Evolutionary conservation across 2,113 vertebrate genomes (phyloP).

Genomic region (Takifugu flavidus): DNA sequence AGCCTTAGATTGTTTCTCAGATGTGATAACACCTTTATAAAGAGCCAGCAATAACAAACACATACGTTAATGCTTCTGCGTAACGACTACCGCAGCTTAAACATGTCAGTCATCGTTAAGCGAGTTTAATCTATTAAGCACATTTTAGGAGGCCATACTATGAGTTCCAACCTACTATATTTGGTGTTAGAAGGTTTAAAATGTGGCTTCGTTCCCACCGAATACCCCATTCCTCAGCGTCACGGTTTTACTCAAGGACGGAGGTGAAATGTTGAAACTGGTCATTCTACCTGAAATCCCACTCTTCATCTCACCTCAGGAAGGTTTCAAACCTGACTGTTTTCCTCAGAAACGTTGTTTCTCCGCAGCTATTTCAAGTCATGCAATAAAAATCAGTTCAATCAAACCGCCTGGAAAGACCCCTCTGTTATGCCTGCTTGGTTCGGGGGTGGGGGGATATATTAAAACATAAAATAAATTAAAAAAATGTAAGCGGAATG

Average conservation of each 20-base stretch:
- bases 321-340: slow-evolving; percentile 51
- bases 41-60: slow-evolving; percentile 50
- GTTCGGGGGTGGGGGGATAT: too few species aligned
- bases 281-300: slow-evolving; percentile 62
- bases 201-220: not conserved
- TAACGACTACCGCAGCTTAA: slow-evolving; percentile 13
- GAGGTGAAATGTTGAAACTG: slow-evolving; percentile 10
- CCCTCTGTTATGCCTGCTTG: not conserved
- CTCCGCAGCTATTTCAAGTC: slow-evolving; percentile 66
- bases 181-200: slow-evolving; percentile 3
- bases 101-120: slow-evolving; percentile 1
- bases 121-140: slow-evolving; percentile 18
- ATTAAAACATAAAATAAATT: too few species aligned
- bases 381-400: slow-evolving; percentile 77
- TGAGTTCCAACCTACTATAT: slow-evolving; percentile 1
- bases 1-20: not conserved
- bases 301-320: slow-evolving; percentile 40
- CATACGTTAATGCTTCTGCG: slow-evolving; percentile 5
- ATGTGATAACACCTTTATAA: slow-evolving; percentile 6
- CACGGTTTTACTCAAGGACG: slow-evolving; percentile 28
- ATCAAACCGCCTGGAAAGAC: slow-evolving; percentile 22
- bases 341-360: slow-evolving; percentile 55
- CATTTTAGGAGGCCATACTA: slow-evolving; percentile 20
- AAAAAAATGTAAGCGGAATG: not conserved
- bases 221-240: not conserved